phyloP scores from a whole-genome alignment of 2,888 invertebrate species.

The Parnassius apollo region DNA sequence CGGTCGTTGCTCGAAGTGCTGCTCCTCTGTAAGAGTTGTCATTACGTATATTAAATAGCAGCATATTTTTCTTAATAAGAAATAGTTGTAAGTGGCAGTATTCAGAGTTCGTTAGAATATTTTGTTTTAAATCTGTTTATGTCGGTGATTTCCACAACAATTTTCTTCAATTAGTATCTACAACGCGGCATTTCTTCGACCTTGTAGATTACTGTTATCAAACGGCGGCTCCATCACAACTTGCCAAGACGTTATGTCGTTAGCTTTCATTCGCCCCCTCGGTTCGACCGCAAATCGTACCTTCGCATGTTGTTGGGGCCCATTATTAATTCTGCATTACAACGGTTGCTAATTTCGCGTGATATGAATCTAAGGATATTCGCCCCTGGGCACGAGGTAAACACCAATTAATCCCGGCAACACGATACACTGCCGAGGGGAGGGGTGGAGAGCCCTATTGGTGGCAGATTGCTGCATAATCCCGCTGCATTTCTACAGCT shows the following conservation, averaged over 20 bases:
- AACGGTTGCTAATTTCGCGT: constrained; percentile 68
- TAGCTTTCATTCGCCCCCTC: constrained; percentile 24
- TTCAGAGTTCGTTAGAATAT: too few species aligned
- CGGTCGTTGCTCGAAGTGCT: too few species aligned
- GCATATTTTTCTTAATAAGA: too few species aligned
- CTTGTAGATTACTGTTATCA: not conserved
- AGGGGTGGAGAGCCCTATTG: constrained; percentile 37
- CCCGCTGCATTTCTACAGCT: constrained; percentile 74
- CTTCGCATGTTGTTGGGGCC: constrained; percentile 40
- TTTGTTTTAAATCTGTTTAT: too few species aligned
- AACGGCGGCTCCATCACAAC: not conserved
- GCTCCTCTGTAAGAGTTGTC: too few species aligned
- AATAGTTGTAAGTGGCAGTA: too few species aligned
- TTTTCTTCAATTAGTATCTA: not conserved
- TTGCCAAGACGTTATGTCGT: constrained; percentile 4
- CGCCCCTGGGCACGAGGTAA: constrained; percentile 64
- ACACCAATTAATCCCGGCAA: constrained; percentile 77
- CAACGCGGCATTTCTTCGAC: not conserved
- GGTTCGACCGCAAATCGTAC: constrained; percentile 39
- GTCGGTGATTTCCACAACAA: not conserved
- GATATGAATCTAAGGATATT: constrained; percentile 59
- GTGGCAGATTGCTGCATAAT: constrained; percentile 68
- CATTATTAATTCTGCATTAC: constrained; percentile 71
- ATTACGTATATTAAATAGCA: too few species aligned
- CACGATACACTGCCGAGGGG: constrained; percentile 64